Base-by-base conservation (phyloP, 2,113 vertebrate genomes). In the Pseudorasbora parva region DNA sequence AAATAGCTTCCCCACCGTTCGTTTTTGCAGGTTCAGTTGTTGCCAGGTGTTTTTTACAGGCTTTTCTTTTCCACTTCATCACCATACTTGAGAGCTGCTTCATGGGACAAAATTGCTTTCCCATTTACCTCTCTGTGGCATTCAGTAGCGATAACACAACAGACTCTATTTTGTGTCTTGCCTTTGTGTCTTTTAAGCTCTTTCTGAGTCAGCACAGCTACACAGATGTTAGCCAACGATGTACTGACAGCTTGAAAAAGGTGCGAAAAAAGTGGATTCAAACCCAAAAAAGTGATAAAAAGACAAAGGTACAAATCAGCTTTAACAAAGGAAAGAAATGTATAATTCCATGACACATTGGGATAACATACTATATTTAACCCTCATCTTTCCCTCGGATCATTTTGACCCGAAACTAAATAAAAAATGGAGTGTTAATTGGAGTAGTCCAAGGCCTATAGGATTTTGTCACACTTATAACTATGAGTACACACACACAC, bases 161-260 rank as follows among this genome's bases (percentile, higher is more conserved):
- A 64, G 43, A 51, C 49, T 56, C n/a, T 19, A 19, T 73, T 64
- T 81, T 8, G 27, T 73, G 45, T 19, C 3, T 72, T n/a, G 5
- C 37, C 6, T 64, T 81, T 11, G 41, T 73, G 45, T 19, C 3
- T 72, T n/a, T 33, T 23, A 11, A 49, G 45, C n/a, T 17, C 47
- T 51, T 51, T 77, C 74, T 23, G 57, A 57, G 21, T 27, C 68
- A 41, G 23, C 33, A 11, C 27, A 8, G 17, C 62, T 60, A 66
- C 25, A 68, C 68, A 54, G 77, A 82, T 76, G 51, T n/a, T 21
- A 14, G 68, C 47, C 57, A 57, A 81, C n/a, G 51, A 72, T 69
- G 66, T 71, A 56, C 8, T 54, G 72, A 54, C 25, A 30, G 30
- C 30, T 30, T 30, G 30, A 30, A 30, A 30, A 30, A 30, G 30